Conservation (phyloP, 2,888 invertebrate species). For the Itoplectis maculator region DNA sequence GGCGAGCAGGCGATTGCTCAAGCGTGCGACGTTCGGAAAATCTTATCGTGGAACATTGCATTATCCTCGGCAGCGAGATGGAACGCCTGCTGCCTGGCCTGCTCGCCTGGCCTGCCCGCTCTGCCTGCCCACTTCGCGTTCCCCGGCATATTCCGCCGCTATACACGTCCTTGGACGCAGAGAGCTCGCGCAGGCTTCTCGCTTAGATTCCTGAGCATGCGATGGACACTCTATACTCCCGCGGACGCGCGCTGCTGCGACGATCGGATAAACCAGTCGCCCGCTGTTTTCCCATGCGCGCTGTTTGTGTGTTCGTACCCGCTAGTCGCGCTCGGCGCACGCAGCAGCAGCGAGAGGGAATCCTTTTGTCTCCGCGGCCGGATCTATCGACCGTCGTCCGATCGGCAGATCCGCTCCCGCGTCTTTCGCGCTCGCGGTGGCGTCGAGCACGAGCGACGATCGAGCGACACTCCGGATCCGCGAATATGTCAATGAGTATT, state of each 20-base stretch:
- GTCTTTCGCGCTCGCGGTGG: not conserved
- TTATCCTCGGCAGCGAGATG: slow-evolving; percentile 84
- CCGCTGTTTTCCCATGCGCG: slow-evolving; percentile 39
- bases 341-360: slow-evolving; percentile 23
- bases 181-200: slow-evolving; percentile 41
- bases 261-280: slow-evolving; percentile 63
- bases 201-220: slow-evolving; percentile 64
- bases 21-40: slow-evolving; percentile 66
- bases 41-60: slow-evolving; percentile 80
- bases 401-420: slow-evolving; percentile 12
- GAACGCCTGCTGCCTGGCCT: slow-evolving; percentile 78
- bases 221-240: slow-evolving; percentile 61
- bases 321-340: not conserved
- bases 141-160: slow-evolving; percentile 26
- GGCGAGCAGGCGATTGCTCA: slow-evolving; percentile 43
- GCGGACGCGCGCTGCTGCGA: too few relatives aligned
- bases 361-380: slow-evolving; percentile 40
- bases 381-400: slow-evolving; percentile 35
- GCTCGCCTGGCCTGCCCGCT: slow-evolving; percentile 57
- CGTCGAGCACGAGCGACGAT: not conserved
- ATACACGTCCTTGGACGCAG: slow-evolving; percentile 49
- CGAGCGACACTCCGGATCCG: not conserved
- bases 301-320: not conserved
- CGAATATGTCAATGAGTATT: not conserved
- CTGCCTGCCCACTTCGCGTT: slow-evolving; percentile 19